These are phyloP conservation scores for Amphiprion percula DNA, from an alignment of 2,113 vertebrate species.

Conservation along the genomic window DNA sequence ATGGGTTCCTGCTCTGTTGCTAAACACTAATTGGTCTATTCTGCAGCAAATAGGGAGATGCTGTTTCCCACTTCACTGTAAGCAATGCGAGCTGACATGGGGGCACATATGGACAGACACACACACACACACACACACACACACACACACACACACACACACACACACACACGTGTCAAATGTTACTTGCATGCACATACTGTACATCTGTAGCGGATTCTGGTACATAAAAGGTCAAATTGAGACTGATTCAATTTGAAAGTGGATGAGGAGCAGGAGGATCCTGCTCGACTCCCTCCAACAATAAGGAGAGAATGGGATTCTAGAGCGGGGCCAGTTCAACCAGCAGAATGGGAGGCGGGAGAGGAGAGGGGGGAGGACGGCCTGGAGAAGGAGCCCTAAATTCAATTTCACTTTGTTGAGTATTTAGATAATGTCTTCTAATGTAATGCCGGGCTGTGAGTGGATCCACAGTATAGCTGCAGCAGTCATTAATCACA, in stretches of 20 bases:
- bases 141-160: not conserved
- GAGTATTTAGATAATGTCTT: constrained; percentile 85
- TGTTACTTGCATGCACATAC: constrained; percentile 67
- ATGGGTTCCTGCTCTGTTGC: constrained; percentile 84
- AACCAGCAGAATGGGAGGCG: constrained; percentile 42
- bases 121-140: constrained; percentile 52
- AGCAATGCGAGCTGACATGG: constrained; percentile 74
- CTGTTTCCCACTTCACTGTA: constrained; percentile 82
- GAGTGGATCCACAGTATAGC: constrained; percentile 61
- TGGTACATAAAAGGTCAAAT: constrained; percentile 83
- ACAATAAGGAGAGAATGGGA: constrained; percentile 84
- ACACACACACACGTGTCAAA: constrained; percentile 44
- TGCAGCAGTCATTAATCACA: constrained; percentile 54
- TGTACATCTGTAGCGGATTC: constrained; percentile 77
- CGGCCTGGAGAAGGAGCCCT: constrained; percentile 50
- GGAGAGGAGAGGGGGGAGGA: not conserved
- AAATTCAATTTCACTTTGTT: constrained; percentile 85
- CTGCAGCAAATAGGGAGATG: constrained; percentile 83
- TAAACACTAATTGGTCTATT: constrained; percentile 87
- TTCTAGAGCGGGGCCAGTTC: constrained; percentile 71
- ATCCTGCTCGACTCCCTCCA: constrained; percentile 73
- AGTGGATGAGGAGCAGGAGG: constrained; percentile 75
- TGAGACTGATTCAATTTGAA: constrained; percentile 84
- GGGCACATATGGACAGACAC: constrained; percentile 64
- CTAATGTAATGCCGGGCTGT: constrained; percentile 75